Evolutionary conservation across 2,888 invertebrate species (phyloP).

Genomic region (Meta bourneti): DNA sequence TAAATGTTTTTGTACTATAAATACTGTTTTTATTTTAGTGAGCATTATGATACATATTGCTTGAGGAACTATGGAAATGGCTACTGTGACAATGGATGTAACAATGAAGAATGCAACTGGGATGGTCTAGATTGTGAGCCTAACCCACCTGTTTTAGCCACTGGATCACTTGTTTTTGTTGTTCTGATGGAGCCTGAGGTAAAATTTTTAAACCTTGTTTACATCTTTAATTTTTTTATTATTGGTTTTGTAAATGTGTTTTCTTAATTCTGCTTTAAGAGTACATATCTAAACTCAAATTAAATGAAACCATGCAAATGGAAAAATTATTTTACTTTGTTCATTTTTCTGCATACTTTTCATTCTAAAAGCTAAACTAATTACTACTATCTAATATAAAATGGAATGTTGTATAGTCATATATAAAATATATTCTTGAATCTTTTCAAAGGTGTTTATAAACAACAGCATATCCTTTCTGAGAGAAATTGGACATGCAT

Average conservation of each 20-base stretch:
- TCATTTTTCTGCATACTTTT: background rate
- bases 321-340: background rate
- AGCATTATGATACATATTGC: constrained; percentile 95
- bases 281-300: background rate
- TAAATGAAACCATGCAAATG: background rate
- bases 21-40: constrained; percentile 82
- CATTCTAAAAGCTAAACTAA: too few species aligned
- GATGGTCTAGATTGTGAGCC: constrained; percentile 96
- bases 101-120: constrained; percentile 98
- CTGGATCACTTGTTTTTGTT: constrained; percentile 91
- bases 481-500: constrained; percentile 88
- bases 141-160: constrained; percentile 84
- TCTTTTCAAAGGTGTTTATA: constrained; percentile 85
- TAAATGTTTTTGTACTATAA: constrained; percentile 1
- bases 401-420: too few species aligned
- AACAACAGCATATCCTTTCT: constrained; percentile 89
- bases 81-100: constrained; percentile 96
- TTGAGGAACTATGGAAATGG: constrained; percentile 95
- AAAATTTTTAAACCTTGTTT: background rate
- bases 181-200: constrained; percentile 87
- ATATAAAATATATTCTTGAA: too few species aligned
- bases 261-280: background rate
- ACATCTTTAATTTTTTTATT: background rate
- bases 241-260: background rate
- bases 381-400: too few species aligned